Base-by-base conservation (phyloP, 2,113 vertebrate species). In the Odontophorus gujanensis region DNA sequence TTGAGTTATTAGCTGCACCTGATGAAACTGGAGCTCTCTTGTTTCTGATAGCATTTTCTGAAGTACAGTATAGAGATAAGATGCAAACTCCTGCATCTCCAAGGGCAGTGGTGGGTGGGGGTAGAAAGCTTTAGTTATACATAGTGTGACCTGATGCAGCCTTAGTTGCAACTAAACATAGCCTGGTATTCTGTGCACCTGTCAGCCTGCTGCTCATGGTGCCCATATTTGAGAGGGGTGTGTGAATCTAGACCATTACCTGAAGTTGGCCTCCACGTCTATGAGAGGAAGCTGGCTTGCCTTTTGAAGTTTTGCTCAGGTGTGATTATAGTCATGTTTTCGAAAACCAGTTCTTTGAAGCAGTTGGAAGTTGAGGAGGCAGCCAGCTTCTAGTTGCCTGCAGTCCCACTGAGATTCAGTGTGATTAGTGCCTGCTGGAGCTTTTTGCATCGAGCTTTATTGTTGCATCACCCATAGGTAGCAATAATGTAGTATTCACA, bases 211-310 rank as follows among this genome's bases (percentile, higher is more conserved):
- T 21, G 28, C 24, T 84, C 34, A 3, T 74, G 45, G 19, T 28
- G 38, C 57, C 47, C 0, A 0, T 38, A 71, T 30, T 0, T 9
- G 36, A 67, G 66, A 13, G 21, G 13, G 30, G 59, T 5, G 5
- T 36, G 3, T 36, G 19, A 81, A 19, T 50, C 22, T 2, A 26
- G 92, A 50, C 81, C 34, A 78, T 59, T 3, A 72, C 81, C 77
- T 89, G 86, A 32, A 19, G 38, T 24, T 67, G 58, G 17, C 9
- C 69, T 30, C 42, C 34, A 18, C 10, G 0, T 0, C 0, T 3
- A 1, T 12, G 21, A 22, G 47, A 58, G 57, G n/a, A 7, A 25
- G 4, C 6, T 59, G 18, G 34, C 18, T 86, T 59, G 14, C 8
- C n/a, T 48, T 18, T 40, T 57, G 2, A 17, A 80, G 5, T 19